phyloP scores from a whole-genome alignment of 2,797 vertebrate species.

The Choloepus didactylus region DNA sequence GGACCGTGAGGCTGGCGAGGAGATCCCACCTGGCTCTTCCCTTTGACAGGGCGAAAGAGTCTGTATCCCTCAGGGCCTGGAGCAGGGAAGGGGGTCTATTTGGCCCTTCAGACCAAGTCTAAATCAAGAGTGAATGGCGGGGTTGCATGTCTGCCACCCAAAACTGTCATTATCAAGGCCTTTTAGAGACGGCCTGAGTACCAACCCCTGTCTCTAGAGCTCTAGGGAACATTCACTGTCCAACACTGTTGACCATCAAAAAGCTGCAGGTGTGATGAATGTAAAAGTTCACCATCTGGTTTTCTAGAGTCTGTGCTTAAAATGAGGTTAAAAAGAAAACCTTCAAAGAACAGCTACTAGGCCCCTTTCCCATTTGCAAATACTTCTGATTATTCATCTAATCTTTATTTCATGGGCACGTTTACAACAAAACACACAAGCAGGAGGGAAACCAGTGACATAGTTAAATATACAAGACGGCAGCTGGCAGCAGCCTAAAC shows the following conservation, averaged over 20 bases:
- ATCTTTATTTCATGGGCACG: constrained; percentile 88
- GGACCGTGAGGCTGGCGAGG: neutral
- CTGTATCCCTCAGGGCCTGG: neutral
- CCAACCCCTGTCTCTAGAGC: neutral
- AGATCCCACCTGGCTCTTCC: neutral
- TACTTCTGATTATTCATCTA: constrained; percentile 86
- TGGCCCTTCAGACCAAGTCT: neutral
- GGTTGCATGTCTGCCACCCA: neutral
- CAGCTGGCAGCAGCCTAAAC: constrained; percentile 85
- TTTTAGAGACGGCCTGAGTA: neutral
- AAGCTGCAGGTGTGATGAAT: constrained; percentile 6
- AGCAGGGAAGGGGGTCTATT: neutral
- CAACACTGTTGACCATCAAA: constrained; percentile 13
- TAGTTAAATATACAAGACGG: constrained; percentile 85
- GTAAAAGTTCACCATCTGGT: constrained; percentile 53
- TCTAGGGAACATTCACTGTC: neutral
- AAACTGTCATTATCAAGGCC: neutral
- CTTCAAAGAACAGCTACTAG: constrained; percentile 74
- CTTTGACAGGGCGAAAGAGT: neutral
- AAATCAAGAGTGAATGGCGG: neutral
- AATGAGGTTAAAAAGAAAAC: constrained; percentile 71
- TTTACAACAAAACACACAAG: constrained; percentile 83
- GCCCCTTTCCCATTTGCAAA: constrained; percentile 83
- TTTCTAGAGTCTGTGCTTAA: constrained; percentile 38
- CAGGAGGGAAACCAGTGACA: constrained; percentile 84